Evolutionary conservation across 2,113 vertebrate species (phyloP).

Genomic region (Aix galericulata): DNA sequence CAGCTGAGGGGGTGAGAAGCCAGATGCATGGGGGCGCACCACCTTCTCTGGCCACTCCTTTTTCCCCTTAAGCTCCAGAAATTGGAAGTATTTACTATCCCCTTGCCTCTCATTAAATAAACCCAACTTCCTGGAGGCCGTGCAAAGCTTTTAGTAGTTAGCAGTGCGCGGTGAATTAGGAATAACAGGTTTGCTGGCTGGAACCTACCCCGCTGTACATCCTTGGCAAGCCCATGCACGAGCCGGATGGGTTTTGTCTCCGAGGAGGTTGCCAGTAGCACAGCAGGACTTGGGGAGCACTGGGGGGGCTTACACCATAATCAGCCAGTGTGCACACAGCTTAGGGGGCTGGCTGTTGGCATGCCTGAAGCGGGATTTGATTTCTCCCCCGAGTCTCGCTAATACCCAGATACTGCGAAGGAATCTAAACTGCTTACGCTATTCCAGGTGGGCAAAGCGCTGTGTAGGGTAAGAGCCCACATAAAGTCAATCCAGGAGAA

Average conservation of each 20-base stretch:
- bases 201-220: neutral
- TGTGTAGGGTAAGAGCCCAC: conserved; percentile 25
- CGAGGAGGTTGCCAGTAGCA: neutral
- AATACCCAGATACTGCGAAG: conserved; percentile 17
- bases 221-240: neutral
- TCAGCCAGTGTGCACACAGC: neutral
- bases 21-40: neutral
- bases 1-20: neutral
- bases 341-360: neutral
- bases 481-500: neutral
- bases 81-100: neutral
- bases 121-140: neutral
- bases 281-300: neutral
- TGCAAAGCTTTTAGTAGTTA: neutral
- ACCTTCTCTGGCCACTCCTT: neutral
- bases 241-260: neutral
- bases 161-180: neutral
- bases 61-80: conserved; percentile 2
- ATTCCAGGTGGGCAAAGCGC: conserved; percentile 50
- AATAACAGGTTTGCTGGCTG: neutral
- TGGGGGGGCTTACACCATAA: neutral
- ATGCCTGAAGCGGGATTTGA: neutral
- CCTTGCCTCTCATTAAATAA: conserved; percentile 14
- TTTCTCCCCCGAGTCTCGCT: neutral
- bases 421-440: conserved; percentile 4